phyloP scores from a whole-genome alignment of 2,797 vertebrate species.

The Loriculus beryllinus region DNA sequence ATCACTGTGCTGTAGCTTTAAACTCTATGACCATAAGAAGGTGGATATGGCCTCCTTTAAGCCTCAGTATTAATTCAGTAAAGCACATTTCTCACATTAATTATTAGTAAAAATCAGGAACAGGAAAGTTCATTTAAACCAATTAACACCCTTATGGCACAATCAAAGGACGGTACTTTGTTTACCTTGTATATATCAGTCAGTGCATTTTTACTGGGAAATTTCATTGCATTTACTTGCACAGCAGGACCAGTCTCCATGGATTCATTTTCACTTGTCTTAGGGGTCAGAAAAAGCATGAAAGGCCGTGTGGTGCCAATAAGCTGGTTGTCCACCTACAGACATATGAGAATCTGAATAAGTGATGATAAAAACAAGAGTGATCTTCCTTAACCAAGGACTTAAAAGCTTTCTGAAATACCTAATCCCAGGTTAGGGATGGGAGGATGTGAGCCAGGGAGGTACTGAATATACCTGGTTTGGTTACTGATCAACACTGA shows the following conservation, averaged over 20 bases:
- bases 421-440: too few relatives aligned
- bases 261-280: constrained; percentile 76
- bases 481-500: neutral
- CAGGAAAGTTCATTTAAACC: neutral
- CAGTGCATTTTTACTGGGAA: constrained; percentile 90
- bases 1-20: neutral
- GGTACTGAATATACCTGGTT: neutral
- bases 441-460: too few relatives aligned
- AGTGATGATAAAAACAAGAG: neutral
- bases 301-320: constrained; percentile 92
- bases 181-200: constrained; percentile 96
- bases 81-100: neutral
- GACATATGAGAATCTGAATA: neutral
- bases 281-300: constrained; percentile 89
- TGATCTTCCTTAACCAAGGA: neutral
- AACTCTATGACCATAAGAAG: fast-evolving
- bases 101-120: neutral
- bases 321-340: constrained; percentile 95
- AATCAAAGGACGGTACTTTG: neutral
- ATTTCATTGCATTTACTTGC: constrained; percentile 91
- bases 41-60: neutral
- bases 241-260: constrained; percentile 84
- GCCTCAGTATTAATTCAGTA: neutral
- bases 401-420: neutral
- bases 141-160: neutral